Conservation (phyloP, 2,113 vertebrate species). For the Calyptomena viridis region DNA sequence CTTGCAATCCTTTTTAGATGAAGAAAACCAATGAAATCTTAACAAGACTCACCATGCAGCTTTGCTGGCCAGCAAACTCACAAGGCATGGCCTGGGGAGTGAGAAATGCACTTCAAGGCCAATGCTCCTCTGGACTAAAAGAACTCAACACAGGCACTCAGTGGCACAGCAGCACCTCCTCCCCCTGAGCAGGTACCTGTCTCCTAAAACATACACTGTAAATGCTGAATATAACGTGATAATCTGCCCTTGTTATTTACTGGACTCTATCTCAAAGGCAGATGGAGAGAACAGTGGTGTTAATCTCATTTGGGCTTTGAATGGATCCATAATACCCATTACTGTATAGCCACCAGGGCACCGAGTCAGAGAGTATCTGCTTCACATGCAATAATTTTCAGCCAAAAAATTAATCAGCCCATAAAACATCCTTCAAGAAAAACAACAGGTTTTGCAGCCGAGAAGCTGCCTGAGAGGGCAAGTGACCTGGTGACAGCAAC, state of each 20-base stretch:
- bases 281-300: conserved; percentile 38
- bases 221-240: not conserved
- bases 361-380: not conserved
- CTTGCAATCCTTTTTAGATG: not conserved
- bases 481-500: not conserved
- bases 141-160: accelerated
- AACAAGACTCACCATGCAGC: not conserved
- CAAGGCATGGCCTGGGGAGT: accelerated
- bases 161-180: not conserved
- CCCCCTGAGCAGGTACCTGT: accelerated
- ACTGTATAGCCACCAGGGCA: not conserved
- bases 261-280: conserved; percentile 36
- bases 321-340: not conserved
- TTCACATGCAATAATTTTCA: not conserved
- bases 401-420: conserved; percentile 22
- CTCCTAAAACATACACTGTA: not conserved
- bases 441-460: not conserved
- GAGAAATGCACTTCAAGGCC: not conserved
- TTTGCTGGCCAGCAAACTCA: not conserved
- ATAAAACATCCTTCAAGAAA: conserved; percentile 39
- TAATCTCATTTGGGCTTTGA: conserved; percentile 16
- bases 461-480: not conserved
- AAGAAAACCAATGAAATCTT: not conserved
- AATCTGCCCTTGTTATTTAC: not conserved
- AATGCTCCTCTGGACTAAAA: accelerated